Evolutionary conservation across 1,140 invertebrate genomes (phyloP).

Genomic region (Cherax destructor): DNA sequence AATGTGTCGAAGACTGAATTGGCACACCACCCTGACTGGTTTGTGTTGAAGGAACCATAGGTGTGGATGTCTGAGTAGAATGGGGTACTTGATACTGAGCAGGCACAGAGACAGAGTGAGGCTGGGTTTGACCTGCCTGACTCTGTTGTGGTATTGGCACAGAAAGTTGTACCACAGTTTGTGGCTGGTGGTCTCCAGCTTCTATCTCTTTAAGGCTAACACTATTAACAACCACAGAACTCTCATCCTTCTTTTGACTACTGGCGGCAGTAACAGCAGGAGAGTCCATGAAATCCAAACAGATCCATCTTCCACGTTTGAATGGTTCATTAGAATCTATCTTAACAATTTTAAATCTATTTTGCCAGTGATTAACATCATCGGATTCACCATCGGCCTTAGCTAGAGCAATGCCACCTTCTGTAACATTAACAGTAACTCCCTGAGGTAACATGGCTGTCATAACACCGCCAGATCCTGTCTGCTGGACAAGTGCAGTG

Average conservation of each 20-base stretch:
- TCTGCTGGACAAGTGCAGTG: conserved; percentile 83
- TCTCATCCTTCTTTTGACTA: conserved; percentile 62
- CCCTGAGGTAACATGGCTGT: conserved; percentile 83
- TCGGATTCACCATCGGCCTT: conserved; percentile 98
- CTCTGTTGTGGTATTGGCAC: conserved; percentile 75
- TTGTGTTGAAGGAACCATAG: conserved; percentile 48
- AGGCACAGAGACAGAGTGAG: conserved; percentile 46
- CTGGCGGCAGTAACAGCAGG: conserved; percentile 49
- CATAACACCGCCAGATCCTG: conserved; percentile 74
- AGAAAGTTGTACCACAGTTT: conserved; percentile 77
- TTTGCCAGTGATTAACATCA: conserved; percentile 89
- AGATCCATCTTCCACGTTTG: conserved; percentile 93
- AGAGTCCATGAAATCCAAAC: conserved; percentile 93
- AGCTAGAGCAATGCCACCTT: conserved; percentile 97
- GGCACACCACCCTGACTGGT: conserved; percentile 25
- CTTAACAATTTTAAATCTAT: conserved; percentile 95
- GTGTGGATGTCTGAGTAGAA: conserved; percentile 46
- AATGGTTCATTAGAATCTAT: conserved; percentile 96
- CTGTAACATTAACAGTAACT: conserved; percentile 93
- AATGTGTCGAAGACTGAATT: conserved; percentile 30
- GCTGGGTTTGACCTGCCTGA: conserved; percentile 53
- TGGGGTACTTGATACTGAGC: conserved; percentile 54
- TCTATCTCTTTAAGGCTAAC: conserved; percentile 72
- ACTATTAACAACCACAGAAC: conserved; percentile 41
- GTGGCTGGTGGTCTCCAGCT: conserved; percentile 74